These are phyloP conservation scores for Charanyca ferruginea DNA, from an alignment of 2,888 invertebrate genomes.

Conservation along the genomic window DNA sequence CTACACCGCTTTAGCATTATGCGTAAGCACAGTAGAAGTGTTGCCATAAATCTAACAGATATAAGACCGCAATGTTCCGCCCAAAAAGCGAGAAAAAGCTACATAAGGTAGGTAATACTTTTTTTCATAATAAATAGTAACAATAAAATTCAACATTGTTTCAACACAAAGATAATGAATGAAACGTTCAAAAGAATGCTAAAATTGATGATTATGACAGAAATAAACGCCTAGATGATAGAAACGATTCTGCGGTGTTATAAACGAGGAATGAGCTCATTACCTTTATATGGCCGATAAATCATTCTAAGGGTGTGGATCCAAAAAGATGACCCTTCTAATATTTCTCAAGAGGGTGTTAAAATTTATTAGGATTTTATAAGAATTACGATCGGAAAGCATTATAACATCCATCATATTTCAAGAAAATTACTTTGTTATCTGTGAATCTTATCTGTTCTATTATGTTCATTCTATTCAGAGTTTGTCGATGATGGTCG, in stretches of 20 bases:
- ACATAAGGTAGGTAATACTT: slow-evolving; percentile 58
- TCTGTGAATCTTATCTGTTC: slow-evolving; percentile 34
- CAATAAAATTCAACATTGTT: slow-evolving; percentile 32
- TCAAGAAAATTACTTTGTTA: slow-evolving; percentile 37
- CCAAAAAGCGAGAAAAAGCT: slow-evolving; percentile 48
- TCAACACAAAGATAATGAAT: slow-evolving; percentile 32
- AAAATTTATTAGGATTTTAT: slow-evolving; percentile 69
- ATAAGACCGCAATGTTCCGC: slow-evolving; percentile 64
- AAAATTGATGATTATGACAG: slow-evolving; percentile 23
- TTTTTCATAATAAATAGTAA: slow-evolving; percentile 41
- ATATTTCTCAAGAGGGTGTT: slow-evolving; percentile 63
- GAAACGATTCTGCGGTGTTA: slow-evolving; percentile 27
- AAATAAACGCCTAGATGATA: slow-evolving; percentile 32
- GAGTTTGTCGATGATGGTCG: slow-evolving; percentile 35
- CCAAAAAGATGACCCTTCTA: slow-evolving; percentile 65
- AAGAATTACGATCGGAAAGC: slow-evolving; percentile 57
- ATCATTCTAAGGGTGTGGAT: slow-evolving; percentile 63
- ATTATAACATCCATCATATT: slow-evolving; percentile 46
- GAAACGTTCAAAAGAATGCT: slow-evolving; percentile 16
- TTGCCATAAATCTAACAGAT: slow-evolving; percentile 74
- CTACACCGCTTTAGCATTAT: slow-evolving; percentile 63
- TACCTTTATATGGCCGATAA: slow-evolving; percentile 67
- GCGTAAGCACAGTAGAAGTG: slow-evolving; percentile 68
- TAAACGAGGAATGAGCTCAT: slow-evolving; percentile 56
- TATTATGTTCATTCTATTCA: slow-evolving; percentile 34